These are phyloP conservation scores for Yasuhikotakia modesta DNA, from an alignment of 2,797 vertebrate species.

Conservation along the genomic window DNA sequence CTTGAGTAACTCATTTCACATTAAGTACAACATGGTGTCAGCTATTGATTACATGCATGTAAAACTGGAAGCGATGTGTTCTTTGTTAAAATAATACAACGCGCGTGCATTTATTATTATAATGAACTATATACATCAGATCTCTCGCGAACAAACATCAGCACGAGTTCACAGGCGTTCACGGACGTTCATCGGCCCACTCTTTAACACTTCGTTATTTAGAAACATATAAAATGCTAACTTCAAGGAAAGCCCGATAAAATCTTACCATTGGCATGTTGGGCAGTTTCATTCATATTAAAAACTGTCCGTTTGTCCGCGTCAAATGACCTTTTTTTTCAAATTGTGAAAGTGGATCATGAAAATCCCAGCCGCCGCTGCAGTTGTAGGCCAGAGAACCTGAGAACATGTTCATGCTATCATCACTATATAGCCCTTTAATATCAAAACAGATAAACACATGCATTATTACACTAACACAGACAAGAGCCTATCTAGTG, in stretches of 20 bases:
- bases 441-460: slow-evolving; percentile 50
- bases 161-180: slow-evolving; percentile 65
- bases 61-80: slow-evolving; percentile 11
- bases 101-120: slow-evolving; percentile 1
- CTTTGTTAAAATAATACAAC: background rate
- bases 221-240: slow-evolving; percentile 30
- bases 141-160: slow-evolving; percentile 46
- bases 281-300: slow-evolving; percentile 56
- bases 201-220: slow-evolving; percentile 34
- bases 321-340: slow-evolving; percentile 70
- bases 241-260: slow-evolving; percentile 16
- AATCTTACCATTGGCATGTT: slow-evolving; percentile 81
- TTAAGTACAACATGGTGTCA: slow-evolving; percentile 35
- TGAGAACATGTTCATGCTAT: slow-evolving; percentile 68
- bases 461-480: slow-evolving; percentile 61
- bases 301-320: slow-evolving; percentile 61
- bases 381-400: slow-evolving; percentile 82
- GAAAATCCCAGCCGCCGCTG: slow-evolving; percentile 74
- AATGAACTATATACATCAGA: slow-evolving; percentile 11
- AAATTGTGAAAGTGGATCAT: slow-evolving; percentile 79
- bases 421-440: slow-evolving; percentile 67
- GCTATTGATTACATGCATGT: background rate
- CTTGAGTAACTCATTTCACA: slow-evolving; percentile 40
- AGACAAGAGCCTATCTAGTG: slow-evolving; percentile 45
- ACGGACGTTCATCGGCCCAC: slow-evolving; percentile 51